Percentiles rank a stretch among this genome's conserved stretches.
Conservation (phyloP, 2,888 invertebrate species). For the Dryadula phaetusa region DNA sequence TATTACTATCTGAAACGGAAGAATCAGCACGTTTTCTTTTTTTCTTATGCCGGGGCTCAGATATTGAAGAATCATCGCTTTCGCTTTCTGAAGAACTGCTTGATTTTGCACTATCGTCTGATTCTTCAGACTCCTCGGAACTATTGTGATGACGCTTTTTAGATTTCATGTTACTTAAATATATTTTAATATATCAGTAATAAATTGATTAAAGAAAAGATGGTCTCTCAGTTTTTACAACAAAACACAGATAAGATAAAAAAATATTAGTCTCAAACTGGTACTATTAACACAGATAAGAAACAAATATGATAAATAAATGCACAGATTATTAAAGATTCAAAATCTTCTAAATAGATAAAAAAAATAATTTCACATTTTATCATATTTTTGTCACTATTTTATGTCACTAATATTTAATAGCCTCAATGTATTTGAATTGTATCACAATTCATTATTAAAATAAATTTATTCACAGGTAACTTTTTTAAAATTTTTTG, state of each 20-base stretch:
- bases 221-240: neutral
- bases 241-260: neutral
- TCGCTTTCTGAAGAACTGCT: slow-evolving; percentile 75
- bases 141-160: slow-evolving; percentile 74
- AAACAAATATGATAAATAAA: neutral
- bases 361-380: too few species aligned
- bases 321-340: neutral
- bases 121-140: slow-evolving; percentile 74
- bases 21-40: slow-evolving; percentile 76
- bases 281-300: neutral
- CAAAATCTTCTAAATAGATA: too few species aligned
- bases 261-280: neutral
- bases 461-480: too few species aligned
- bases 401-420: too few species aligned
- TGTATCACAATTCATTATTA: too few species aligned
- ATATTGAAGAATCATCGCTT: slow-evolving; percentile 71
- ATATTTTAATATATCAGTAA: neutral
- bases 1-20: slow-evolving; percentile 74
- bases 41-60: slow-evolving; percentile 74
- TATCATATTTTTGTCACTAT: too few species aligned
- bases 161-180: slow-evolving; percentile 68
- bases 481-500: too few species aligned
- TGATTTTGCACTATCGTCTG: slow-evolving; percentile 67
- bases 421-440: too few species aligned
- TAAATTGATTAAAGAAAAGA: slow-evolving; percentile 11